A percentile compares a stretch with the other conserved stretches of the same genome.
Evolutionary conservation across 2,888 invertebrate species (phyloP).

Genomic region (Meta bourneti): DNA sequence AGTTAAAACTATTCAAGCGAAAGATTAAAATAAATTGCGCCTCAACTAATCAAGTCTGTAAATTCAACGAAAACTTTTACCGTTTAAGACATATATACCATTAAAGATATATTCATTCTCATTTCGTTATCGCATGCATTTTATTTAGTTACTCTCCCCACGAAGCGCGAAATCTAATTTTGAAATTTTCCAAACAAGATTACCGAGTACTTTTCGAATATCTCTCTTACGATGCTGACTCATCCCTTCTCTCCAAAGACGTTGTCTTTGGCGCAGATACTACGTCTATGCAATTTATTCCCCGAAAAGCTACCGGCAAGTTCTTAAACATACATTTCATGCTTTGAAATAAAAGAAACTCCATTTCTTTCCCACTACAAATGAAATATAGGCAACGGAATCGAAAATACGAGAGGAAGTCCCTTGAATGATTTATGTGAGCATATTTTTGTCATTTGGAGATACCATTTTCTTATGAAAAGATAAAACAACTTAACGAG

Average conservation of each 20-base stretch:
- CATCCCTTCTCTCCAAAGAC: no score
- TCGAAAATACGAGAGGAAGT: background rate
- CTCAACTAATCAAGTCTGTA: no score
- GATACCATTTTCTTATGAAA: slow-evolving; percentile 31
- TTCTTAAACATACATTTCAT: background rate
- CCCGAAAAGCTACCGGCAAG: background rate
- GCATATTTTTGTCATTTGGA: slow-evolving; percentile 12
- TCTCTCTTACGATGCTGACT: no score
- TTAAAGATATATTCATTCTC: background rate
- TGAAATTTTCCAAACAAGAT: background rate
- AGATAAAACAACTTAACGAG: slow-evolving; percentile 4
- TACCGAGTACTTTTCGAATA: background rate
- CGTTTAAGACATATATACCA: background rate
- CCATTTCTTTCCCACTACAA: background rate
- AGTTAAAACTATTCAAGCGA: no score
- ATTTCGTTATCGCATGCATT: background rate
- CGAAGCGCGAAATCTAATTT: background rate
- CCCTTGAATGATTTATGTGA: slow-evolving; percentile 24
- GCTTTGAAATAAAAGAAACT: background rate
- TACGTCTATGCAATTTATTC: no score
- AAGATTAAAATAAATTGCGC: no score
- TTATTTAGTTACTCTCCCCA: background rate
- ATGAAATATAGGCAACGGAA: background rate
- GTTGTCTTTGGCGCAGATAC: no score
- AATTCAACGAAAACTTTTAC: background rate